phyloP scores from a whole-genome alignment of 2,113 vertebrate species.

The Cranoglanis bouderius region DNA sequence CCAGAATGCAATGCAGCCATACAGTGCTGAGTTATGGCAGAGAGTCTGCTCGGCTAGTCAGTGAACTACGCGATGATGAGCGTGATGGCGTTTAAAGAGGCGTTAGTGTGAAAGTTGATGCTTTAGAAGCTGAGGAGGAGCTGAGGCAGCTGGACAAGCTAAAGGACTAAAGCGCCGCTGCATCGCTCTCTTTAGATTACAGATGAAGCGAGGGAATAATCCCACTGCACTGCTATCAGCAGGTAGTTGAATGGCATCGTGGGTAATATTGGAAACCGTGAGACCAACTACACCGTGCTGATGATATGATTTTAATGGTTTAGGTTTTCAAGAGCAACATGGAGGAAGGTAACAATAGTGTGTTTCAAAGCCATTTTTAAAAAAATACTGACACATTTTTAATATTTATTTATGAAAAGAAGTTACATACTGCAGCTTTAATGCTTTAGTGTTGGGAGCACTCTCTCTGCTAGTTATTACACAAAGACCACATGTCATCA shows the following conservation, averaged over 20 bases:
- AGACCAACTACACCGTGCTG: neutral
- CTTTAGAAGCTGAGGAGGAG: neutral
- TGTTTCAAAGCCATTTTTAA: neutral
- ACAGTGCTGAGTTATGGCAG: neutral
- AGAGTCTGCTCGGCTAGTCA: neutral
- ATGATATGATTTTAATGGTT: neutral
- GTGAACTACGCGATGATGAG: neutral
- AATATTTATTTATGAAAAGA: neutral
- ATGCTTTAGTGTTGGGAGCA: neutral
- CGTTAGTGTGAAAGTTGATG: neutral
- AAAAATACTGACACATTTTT: neutral
- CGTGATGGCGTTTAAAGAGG: too few relatives aligned
- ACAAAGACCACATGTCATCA: neutral
- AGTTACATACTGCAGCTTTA: neutral
- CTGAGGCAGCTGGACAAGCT: neutral
- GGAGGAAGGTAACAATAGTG: neutral
- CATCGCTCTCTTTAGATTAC: neutral
- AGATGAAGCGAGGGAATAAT: neutral
- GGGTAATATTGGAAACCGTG: neutral
- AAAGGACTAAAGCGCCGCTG: neutral
- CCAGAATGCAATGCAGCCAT: neutral
- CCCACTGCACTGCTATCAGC: neutral
- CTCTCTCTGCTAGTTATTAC: neutral
- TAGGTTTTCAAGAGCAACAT: neutral
- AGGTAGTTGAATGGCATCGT: neutral